phyloP scores from a whole-genome alignment of 2,113 vertebrate species.

The Coreoperca whiteheadi region DNA sequence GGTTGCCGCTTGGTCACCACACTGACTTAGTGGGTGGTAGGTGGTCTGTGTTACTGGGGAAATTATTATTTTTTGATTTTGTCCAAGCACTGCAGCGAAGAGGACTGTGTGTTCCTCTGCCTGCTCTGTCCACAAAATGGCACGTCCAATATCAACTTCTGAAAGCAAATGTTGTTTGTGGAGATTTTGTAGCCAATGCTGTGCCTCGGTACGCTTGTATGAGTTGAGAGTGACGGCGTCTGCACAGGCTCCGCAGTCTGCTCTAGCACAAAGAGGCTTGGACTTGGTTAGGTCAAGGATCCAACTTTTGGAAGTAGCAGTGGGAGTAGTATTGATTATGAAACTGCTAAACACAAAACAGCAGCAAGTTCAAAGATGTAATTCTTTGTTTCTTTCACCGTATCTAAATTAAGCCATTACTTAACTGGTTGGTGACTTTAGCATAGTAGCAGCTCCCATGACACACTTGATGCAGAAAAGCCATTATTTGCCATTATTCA shows the following conservation, averaged over 20 bases:
- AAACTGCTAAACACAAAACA: constrained; percentile 8
- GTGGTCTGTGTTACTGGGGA: constrained; percentile 32
- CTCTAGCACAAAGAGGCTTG: constrained; percentile 23
- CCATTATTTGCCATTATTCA: neutral
- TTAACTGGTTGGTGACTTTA: neutral
- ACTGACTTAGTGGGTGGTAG: constrained; percentile 29
- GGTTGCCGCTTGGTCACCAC: constrained; percentile 13
- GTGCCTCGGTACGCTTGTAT: constrained; percentile 26
- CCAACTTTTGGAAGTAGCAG: neutral
- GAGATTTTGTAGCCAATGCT: constrained; percentile 43
- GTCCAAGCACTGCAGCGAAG: constrained; percentile 11
- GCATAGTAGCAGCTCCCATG: neutral
- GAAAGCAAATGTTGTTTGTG: constrained; percentile 38
- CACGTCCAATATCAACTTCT: constrained; percentile 51
- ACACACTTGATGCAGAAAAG: neutral
- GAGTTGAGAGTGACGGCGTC: constrained; percentile 16
- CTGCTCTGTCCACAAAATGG: constrained; percentile 34
- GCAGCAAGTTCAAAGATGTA: constrained; percentile 10
- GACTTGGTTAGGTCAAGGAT: constrained; percentile 28
- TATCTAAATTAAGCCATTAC: neutral
- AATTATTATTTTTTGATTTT: constrained; percentile 43
- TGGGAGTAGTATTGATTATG: neutral
- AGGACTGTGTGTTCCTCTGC: constrained; percentile 13
- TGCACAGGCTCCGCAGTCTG: constrained; percentile 28
- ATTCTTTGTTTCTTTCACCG: constrained; percentile 8